These are phyloP conservation scores for Ormyrus rosae DNA, from an alignment of 2,888 invertebrate genomes.

Conservation along the genomic window DNA sequence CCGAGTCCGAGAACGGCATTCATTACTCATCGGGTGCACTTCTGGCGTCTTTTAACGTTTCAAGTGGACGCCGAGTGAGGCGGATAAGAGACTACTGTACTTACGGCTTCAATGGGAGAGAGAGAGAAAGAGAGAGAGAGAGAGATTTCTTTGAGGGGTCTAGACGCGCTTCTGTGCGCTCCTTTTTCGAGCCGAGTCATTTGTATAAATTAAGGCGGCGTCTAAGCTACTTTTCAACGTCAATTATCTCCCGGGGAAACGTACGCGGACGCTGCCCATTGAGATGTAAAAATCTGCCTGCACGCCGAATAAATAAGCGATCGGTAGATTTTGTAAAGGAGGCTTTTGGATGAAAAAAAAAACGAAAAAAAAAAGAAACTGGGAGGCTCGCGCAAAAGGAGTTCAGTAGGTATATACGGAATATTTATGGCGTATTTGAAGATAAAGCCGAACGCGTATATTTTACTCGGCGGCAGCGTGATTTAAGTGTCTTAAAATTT, in stretches of 20 bases:
- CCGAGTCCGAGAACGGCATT: slow-evolving; percentile 37
- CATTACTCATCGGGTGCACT: slow-evolving; percentile 38
- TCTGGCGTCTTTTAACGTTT: slow-evolving; percentile 14
- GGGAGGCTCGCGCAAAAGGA: too few species aligned
- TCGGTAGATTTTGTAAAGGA: too few species aligned
- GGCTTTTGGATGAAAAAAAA: too few species aligned
- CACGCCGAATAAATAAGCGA: too few species aligned
- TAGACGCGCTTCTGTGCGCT: not conserved
- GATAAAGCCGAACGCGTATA: not conserved
- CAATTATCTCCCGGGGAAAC: too few species aligned
- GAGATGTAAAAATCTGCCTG: too few species aligned
- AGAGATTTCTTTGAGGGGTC: not conserved
- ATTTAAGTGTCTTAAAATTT: slow-evolving; percentile 26
- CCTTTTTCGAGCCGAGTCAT: too few species aligned
- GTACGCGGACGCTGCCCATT: too few species aligned
- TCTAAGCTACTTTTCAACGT: too few species aligned
- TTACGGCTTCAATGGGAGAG: not conserved
- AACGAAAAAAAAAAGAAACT: too few species aligned
- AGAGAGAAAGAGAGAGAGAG: not conserved
- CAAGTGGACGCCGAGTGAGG: slow-evolving; percentile 13
- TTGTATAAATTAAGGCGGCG: too few species aligned
- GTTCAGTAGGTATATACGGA: not conserved
- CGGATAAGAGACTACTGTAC: slow-evolving; percentile 23
- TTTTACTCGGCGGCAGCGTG: slow-evolving; percentile 2
- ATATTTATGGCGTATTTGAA: not conserved